Conservation (phyloP, 2,113 vertebrate species). For the Alces alces region DNA sequence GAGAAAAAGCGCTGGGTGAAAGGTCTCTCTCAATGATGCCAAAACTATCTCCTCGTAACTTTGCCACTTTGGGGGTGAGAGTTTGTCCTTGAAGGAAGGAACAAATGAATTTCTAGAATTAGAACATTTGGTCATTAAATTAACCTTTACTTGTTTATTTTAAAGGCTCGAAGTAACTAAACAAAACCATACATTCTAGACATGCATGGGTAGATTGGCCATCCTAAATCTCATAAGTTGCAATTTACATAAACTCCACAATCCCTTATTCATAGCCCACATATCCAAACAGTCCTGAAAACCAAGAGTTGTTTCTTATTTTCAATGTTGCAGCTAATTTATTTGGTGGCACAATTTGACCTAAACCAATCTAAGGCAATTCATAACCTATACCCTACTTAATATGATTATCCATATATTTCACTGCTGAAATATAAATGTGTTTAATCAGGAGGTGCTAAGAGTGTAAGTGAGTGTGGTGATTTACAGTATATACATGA, state of each 20-base stretch:
- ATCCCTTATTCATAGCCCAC: background rate
- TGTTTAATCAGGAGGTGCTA: background rate
- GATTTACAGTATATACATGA: background rate
- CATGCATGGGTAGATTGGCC: background rate
- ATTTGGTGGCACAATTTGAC: background rate
- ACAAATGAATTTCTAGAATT: background rate
- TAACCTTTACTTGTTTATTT: background rate
- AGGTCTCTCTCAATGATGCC: background rate
- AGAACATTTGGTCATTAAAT: background rate
- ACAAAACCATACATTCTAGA: background rate
- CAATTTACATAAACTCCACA: background rate
- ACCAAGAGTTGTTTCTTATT: background rate
- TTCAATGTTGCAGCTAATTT: background rate
- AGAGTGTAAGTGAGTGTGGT: background rate
- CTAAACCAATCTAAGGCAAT: background rate
- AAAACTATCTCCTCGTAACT: background rate
- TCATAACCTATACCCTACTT: background rate
- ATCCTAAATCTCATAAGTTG: background rate
- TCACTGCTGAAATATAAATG: background rate
- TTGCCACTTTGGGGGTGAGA: background rate
- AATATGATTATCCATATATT: background rate
- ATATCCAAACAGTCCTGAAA: background rate
- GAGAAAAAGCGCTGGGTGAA: background rate
- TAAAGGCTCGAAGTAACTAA: background rate
- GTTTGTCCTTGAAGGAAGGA: background rate